Base-by-base conservation (phyloP, 2,113 vertebrate species). In the Campylorhamphus procurvoides region DNA sequence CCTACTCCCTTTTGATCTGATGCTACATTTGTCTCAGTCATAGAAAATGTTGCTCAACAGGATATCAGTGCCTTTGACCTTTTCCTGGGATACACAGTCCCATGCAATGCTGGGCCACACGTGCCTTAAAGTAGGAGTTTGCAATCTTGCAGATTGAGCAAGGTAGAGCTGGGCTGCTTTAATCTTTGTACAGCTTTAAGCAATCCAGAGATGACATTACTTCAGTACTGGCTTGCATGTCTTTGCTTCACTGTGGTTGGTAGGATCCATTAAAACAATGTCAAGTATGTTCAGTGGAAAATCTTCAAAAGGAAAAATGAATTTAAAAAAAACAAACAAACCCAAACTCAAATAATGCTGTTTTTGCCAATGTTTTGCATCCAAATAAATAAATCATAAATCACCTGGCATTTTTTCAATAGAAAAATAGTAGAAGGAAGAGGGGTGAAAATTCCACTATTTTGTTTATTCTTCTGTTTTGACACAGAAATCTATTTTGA, bases 11-110 rank as follows among this genome's bases (percentile, higher is more conserved):
- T 96, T 89, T 96, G 94, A 97, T 97, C 97, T 93, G 94, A 86
- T 96, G 94, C 60, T 96, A 3, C 93, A 87, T 96, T 96, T 84
- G 88, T 94, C 95, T 96, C 96, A 95, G 93, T 63, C 97, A 58
- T 24, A 89, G 96, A 97, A 97, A 97, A 97, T 97, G 96, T 97
- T 97, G 96, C 97, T 64, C 76, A 96, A 91, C 97, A 91, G 95
- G 97, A 96, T 96, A 91, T 89, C 93, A 89, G 88, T 69, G 84
- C 84, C 97, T 97, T 94, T 97, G 92, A 95, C 97, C 96, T 97
- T 93, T 92, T 92, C 96, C 91, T 92, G 96, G 94, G 96, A 95
- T 92, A 20, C 76, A 14, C 29, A 18, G 84, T 63, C 89, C 95
- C 96, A 79, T 69, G 84, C 28, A 6, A 72, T 83, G 79, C 81